Conservation (phyloP, 2,113 vertebrate genomes). For the human region GRCh38 chr5:167130001-167130500, state of each 20-base stretch:
- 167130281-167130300: not conserved
- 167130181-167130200: not conserved
- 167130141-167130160: not conserved
- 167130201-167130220: not conserved
- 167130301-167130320: not conserved
- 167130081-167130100: not conserved
- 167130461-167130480: not conserved
- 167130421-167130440: not conserved
- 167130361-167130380: not conserved
- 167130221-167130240: not conserved
- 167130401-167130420: not conserved
- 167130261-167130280: not conserved
- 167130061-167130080: not conserved
- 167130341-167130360: not conserved
- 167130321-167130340: not conserved
- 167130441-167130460: not conserved
- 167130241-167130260: not conserved
- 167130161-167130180: not conserved
- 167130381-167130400: not conserved
- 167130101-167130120: not conserved
- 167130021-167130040: not conserved
- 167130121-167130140: not conserved
- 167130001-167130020: not conserved
- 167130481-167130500: not conserved
- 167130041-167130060: not conserved